Base-by-base conservation (phyloP, 1,140 invertebrate genomes). In the Eurosta solidaginis region DNA sequence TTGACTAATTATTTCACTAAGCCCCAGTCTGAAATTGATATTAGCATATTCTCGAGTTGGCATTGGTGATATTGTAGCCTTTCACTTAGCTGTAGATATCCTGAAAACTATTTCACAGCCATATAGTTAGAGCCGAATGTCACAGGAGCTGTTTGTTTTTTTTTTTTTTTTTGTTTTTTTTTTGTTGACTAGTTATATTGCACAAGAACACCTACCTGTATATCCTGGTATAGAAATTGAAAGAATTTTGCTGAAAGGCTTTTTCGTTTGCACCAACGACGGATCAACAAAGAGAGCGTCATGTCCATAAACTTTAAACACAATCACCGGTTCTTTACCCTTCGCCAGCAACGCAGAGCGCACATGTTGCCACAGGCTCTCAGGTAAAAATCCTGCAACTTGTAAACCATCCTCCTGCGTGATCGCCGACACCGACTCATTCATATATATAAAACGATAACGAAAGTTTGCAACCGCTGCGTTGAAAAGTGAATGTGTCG, bases 251-350 rank as follows among this genome's bases (percentile, higher is more conserved):
- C 82, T 82, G 10, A 78, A 77, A 3, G 83, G 85, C 5, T 78
- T 74, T 22, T 77, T 63, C 9, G 33, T 54, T 2, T 54, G 77
- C 29, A 80, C 29, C 42, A 73, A 10, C 14, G 50, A 22, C 1
- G 79, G 73, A 14, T 86, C 84, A 77, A 87, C 83, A 78, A 87
- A 87, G 3, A 87, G 85, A 1, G 78, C 77, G 50, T 83, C 85
- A 45, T 82, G 79, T 0, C 81, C 81, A 75, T 86, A 87, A 17
- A 87, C 81, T 47, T 87, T 87, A 29, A 86, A 79, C 17, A 87
- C 79, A 12, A 87, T 54, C 10, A 68, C 29, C 6, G 54, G 80
- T 79, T 0, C 78, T 74, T 40, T 22, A 33, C 12, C 3, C 2
- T n/a, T 33, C 27, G 3, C 79, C 36, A 17, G 74, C 22, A 27